Conservation (phyloP, 2,888 invertebrate genomes). For the Celastrina argiolus region DNA sequence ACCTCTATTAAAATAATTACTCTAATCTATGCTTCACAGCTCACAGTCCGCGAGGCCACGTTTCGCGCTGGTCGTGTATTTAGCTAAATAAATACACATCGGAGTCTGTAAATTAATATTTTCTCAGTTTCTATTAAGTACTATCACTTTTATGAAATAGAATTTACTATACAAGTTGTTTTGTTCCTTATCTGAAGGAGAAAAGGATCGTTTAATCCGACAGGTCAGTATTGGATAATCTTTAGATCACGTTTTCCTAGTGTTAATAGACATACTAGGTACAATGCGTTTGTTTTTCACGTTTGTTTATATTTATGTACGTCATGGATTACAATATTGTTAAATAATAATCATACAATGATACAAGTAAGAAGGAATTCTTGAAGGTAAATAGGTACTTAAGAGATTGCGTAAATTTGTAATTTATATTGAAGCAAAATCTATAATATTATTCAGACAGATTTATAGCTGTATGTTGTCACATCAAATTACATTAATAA, state of each 20-base stretch:
- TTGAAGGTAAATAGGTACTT: background rate
- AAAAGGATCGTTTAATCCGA: slow-evolving; percentile 1
- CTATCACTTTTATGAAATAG: slow-evolving; percentile 6
- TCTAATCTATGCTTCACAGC: no score
- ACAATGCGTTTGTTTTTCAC: background rate
- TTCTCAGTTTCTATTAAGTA: background rate
- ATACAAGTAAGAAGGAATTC: background rate
- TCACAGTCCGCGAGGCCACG: slow-evolving; percentile 38
- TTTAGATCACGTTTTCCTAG: slow-evolving; percentile 11
- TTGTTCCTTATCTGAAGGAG: background rate
- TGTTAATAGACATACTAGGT: slow-evolving; percentile 7
- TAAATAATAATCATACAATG: no score
- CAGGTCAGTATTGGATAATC: slow-evolving; percentile 17
- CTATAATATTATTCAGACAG: no score
- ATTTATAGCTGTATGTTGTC: no score
- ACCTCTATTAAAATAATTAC: no score
- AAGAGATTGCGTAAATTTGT: background rate
- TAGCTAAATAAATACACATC: slow-evolving; percentile 23
- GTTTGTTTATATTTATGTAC: slow-evolving; percentile 15
- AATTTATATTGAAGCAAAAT: background rate
- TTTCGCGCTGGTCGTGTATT: slow-evolving; percentile 37
- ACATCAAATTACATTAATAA: no score
- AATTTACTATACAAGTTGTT: background rate
- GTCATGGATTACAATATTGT: background rate
- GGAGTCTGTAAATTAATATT: slow-evolving; percentile 18